phyloP scores from a whole-genome alignment of 2,888 invertebrate species.

The Cryptocephalus primarius region DNA sequence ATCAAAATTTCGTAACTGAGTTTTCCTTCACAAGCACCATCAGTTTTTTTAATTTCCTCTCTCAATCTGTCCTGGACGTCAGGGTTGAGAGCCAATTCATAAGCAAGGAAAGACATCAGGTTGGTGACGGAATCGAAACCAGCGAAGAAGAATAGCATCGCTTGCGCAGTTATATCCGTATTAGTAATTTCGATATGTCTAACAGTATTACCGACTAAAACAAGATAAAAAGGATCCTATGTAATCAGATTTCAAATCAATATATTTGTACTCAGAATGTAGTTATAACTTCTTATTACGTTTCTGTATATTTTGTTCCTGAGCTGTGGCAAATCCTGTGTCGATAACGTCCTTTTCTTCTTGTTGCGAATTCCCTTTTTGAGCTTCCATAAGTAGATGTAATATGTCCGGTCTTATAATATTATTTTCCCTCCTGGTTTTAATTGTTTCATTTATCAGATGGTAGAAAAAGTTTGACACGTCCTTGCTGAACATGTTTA shows the following conservation, averaged over 20 bases:
- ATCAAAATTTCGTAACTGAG: conserved; percentile 25
- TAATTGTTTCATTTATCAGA: conserved; percentile 15
- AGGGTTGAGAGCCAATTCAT: no score
- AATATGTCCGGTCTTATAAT: conserved; percentile 36
- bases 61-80: conserved; percentile 39
- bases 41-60: no score
- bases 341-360: conserved; percentile 18
- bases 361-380: conserved; percentile 36
- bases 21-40: no score
- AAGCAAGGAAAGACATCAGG: no score
- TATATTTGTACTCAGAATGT: no score
- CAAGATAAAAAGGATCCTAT: no score
- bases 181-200: conserved; percentile 45
- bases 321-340: conserved; percentile 22
- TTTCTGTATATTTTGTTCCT: conserved; percentile 14
- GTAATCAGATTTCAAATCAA: no score
- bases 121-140: no score
- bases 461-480: conserved; percentile 7
- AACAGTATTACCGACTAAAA: no score
- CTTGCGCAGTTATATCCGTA: conserved; percentile 34
- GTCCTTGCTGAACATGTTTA: not conserved
- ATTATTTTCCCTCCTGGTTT: conserved; percentile 15
- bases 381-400: conserved; percentile 36
- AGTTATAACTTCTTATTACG: not conserved
- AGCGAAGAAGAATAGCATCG: no score